A percentile compares a stretch with the other conserved stretches of the same genome.
Evolutionary conservation across 2,113 vertebrate genomes (phyloP).

Genomic region (Raphicerus campestris): DNA sequence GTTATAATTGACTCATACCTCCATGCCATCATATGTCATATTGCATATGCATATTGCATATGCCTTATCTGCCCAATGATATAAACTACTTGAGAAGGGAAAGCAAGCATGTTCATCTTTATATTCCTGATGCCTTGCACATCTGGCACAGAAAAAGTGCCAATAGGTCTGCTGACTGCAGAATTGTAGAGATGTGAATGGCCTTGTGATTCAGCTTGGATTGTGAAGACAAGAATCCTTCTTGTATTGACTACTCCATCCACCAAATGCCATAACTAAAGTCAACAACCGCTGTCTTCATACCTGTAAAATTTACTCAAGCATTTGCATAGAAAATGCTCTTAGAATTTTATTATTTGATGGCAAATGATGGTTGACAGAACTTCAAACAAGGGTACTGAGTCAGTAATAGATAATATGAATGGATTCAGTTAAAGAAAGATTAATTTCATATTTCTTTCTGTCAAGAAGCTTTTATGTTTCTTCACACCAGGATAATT

Average conservation of each 20-base stretch:
- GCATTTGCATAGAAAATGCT: neutral
- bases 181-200: rapidly evolving
- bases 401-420: neutral
- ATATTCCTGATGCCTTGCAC: too few species aligned
- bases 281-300: neutral
- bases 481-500: conserved; percentile 9
- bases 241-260: rapidly evolving
- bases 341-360: neutral
- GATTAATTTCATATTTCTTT: conserved; percentile 32
- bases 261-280: neutral
- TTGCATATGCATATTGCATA: too few species aligned
- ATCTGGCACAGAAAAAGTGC: neutral
- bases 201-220: too few species aligned
- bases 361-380: neutral
- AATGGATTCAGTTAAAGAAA: neutral
- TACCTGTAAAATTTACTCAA: neutral
- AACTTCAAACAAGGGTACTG: neutral
- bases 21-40: too few species aligned
- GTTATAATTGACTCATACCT: neutral
- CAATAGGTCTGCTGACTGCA: neutral
- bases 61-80: neutral
- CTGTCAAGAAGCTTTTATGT: neutral
- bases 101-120: neutral
- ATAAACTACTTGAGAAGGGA: neutral
- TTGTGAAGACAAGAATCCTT: rapidly evolving